Evolutionary conservation across 2,113 vertebrate genomes (phyloP), one percentile per base, ranked within the genome.

Genomic region (Melanerpes formicivorus): DNA sequence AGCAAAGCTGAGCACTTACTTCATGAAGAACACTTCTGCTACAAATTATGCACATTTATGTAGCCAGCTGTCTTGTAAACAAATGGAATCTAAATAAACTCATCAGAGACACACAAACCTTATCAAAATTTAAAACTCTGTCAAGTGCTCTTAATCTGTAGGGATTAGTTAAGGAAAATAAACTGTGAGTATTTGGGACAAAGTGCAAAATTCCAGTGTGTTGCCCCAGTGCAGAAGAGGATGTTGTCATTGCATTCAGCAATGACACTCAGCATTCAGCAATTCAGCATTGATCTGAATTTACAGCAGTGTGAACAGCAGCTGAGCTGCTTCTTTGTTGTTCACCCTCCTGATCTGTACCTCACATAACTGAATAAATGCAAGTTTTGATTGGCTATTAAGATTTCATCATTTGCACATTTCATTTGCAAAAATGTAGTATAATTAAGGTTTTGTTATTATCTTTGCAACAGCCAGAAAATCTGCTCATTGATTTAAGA

Each of bases 401-500:
- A 50, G 44, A 52, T 52, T 23, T 52, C 4, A 4, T 72, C 65
- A 54, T 27, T 22, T 76, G 42, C 18, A 32, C 2, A 14, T 73
- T 89, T 79, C 26, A 59, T 37, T 78, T 83, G 32, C 48, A 80
- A 92, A 94, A 91, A 64, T 25, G 30, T 2, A 5, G 22, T 30
- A 27, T 2, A 8, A 27, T 44, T 70, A 72, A 60, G 8, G n/a
- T 87, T 32, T n/a, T 65, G 27, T 63, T 66, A 18, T 76, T 69
- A 5, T 82, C 18, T 67, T 94, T 77, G 96, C 80, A 14, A 64
- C 93, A 99, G 99, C 99, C 99, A 34, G 99, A 99, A 97, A 99
- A 99, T 97, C 97, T 99, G 84, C 98, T 99, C 93, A 99, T 99
- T 56, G 99, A 99, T 94, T 98, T 99, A 58, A 98, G 97, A 82